Evolutionary conservation across 2,888 invertebrate genomes (phyloP), one percentile per base, ranked within the genome.

Genomic region (Tiphia femorata): DNA sequence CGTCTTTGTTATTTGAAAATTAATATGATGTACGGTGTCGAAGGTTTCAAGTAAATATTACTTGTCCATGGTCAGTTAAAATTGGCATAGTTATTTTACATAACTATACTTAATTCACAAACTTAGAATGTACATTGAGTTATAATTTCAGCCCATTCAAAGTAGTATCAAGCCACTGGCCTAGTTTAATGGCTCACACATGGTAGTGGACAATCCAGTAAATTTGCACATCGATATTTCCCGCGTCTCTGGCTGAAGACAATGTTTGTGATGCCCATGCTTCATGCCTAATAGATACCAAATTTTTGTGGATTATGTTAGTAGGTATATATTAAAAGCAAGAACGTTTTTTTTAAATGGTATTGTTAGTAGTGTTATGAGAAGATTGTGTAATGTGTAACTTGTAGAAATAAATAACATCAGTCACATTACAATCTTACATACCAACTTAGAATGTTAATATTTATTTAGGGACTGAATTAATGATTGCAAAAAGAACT

Each of bases 331-430:
- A 12, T 41, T n/a, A 38, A 48, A 12, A 30, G 30, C 41, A 4
- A 8, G 29, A 16, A 53, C 35, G 23, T 47, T 47, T 41, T 47
- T 53, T 12, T 5, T 49, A 41, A 55, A 19, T 51, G 55, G 60
- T 57, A 33, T 29, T 46, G 44, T 54, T 52, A 48, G 46, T 10
- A 54, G 14, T 42, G 40, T 61, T 12, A 19, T 54, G 49, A 21
- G 48, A 37, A 43, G 49, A 43, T 54, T 51, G 44, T 61, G 49
- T 66, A 59, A 58, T 54, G 47, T 64, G 58, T 62, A 62, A 59
- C 57, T 61, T 62, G 49, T 70, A 70, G 62, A 64, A 62, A 62
- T 70, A 67, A 67, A 70, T 12, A 19, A 51, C 49, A 49, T 38
- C 43, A 30, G 16, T 43, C 19, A 27, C 40, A 38, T 48, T 48